Conservation (phyloP, 2,113 vertebrate species). For the Gopherus evgoodei region DNA sequence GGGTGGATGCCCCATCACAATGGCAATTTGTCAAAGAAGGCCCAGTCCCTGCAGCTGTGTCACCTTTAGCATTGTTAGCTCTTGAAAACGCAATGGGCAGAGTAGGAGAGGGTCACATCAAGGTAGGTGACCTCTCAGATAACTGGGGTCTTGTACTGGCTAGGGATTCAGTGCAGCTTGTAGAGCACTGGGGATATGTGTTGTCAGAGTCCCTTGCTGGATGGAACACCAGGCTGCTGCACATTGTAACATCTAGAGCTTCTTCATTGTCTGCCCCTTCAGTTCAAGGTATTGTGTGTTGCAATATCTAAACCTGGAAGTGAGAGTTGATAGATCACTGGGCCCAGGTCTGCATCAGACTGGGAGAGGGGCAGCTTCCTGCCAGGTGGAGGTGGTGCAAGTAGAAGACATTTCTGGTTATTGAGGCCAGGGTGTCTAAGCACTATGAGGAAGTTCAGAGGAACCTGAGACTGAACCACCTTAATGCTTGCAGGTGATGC, state of each 20-base stretch:
- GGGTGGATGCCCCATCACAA: neutral
- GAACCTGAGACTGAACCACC: neutral
- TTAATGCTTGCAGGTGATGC: neutral
- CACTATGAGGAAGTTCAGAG: neutral
- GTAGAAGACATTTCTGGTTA: neutral
- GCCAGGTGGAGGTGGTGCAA: neutral
- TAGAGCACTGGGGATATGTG: neutral
- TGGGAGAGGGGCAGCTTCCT: neutral
- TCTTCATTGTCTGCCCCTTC: neutral
- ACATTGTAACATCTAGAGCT: neutral
- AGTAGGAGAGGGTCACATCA: neutral
- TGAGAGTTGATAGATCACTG: accelerated
- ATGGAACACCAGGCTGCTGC: neutral
- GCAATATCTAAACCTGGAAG: neutral
- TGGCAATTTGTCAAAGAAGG: neutral
- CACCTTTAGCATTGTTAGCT: neutral
- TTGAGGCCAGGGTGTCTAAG: neutral
- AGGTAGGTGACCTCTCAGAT: neutral
- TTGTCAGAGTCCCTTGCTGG: neutral
- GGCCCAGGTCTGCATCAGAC: neutral
- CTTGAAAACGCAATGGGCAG: accelerated
- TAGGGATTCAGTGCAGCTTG: neutral
- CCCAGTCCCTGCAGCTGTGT: accelerated
- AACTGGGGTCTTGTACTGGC: neutral
- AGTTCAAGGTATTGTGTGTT: neutral